Base-by-base conservation (phyloP, 2,113 vertebrate species). In the Cebidichthys violaceus region DNA sequence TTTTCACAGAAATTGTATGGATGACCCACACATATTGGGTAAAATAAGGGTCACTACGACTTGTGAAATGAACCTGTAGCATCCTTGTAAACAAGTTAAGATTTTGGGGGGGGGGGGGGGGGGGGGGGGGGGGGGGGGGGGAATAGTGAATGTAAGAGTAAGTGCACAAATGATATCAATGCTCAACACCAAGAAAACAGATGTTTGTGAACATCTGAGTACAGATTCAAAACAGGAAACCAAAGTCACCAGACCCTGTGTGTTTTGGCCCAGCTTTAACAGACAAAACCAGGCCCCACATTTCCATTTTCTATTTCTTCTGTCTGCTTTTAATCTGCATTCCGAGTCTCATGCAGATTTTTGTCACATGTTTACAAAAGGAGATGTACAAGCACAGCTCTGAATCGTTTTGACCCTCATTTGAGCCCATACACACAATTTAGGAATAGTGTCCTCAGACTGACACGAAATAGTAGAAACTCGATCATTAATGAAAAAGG, bases 1-100 rank as follows among this genome's bases (percentile, higher is more conserved):
- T 77, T 33, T 31, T 69, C 69, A 79, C 39, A 71, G 4, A 57
- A n/a, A 59, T 60, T 41, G 15, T 76, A 18, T n/a, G 15, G 18
- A 67, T 55, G 45, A 70, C 50, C 4, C 41, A 43, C 0, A 13
- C 15, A 39, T 17, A 22, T 22, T n/a, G 43, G 35, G n/a, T 71
- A 33, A 68, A 41, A 62, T 20, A 35, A 62, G 68, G 47, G 79
- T 50, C 61, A 43, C 7, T 6, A 6, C 33, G 55, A 68, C 2
- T 61, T 79, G 54, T 59, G 8, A 55, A 54, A 66, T 17, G 0
- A 54, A 54, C 50, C 7, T 39, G 1, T 55, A 50, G 33, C 33
- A 43, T 14, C 24, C 9, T 9, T 33, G 39, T 33, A 62, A 11
- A 50, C 24, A 24, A 13, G 4, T 24, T 14, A 57, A 55, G 54